Percentiles rank a stretch among this genome's conserved stretches.
Conservation (phyloP, 1,140 invertebrate genomes). For the Neocloeon triangulifer region DNA sequence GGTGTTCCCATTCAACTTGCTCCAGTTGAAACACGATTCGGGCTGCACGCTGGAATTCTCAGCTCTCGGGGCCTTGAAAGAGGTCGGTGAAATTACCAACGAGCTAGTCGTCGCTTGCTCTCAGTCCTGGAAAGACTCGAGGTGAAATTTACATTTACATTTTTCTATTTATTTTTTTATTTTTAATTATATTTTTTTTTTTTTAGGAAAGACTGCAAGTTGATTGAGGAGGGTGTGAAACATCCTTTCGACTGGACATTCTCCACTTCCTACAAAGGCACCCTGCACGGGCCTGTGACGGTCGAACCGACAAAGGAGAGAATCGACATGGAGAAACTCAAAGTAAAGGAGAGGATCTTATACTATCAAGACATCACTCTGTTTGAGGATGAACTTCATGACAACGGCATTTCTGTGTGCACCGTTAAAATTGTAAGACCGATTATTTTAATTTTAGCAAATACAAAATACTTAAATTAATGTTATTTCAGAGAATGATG, state of each 20-base stretch:
- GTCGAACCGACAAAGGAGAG: conserved; percentile 40
- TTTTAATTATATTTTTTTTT: conserved; percentile 8
- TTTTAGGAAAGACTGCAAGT: conserved; percentile 25
- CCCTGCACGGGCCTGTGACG: conserved; percentile 34
- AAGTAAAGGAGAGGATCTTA: conserved; percentile 71
- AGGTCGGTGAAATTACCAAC: conserved; percentile 33
- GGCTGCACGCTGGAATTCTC: conserved; percentile 65
- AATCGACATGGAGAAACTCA: conserved; percentile 80
- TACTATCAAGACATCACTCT: conserved; percentile 87
- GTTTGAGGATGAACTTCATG: conserved; percentile 96
- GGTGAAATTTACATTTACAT: conserved; percentile 19
- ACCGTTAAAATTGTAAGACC: conserved; percentile 84
- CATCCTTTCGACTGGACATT: conserved; percentile 98
- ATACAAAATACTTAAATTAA: conserved; percentile 5
- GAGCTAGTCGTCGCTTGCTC: conserved; percentile 69
- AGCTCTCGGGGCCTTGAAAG: conserved; percentile 69
- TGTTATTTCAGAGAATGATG: conserved; percentile 71
- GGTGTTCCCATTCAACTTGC: conserved; percentile 81
- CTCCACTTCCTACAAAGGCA: conserved; percentile 80
- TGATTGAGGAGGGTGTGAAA: conserved; percentile 47
- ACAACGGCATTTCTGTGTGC: conserved; percentile 80
- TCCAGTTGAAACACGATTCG: conserved; percentile 39
- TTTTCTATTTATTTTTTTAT: background rate
- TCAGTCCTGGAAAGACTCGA: conserved; percentile 67
- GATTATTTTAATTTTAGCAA: background rate